Conservation (phyloP, 1,140 invertebrate genomes). For the Caenorhabditis elegans region WBcel235 BX284604.4:12737001-12737500, state of each 20-base stretch:
- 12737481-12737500: too few relatives aligned
- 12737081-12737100: not conserved
- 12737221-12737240: slow-evolving; percentile 17
- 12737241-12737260: slow-evolving; percentile 36
- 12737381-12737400: slow-evolving; percentile 27
- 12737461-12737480: too few relatives aligned
- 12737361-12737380: slow-evolving; percentile 3
- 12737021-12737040: slow-evolving; percentile 22
- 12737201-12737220: slow-evolving; percentile 12
- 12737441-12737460: not conserved
- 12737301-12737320: too few relatives aligned
- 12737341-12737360: slow-evolving; percentile 41
- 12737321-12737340: not conserved
- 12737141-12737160: not conserved
- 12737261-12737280: slow-evolving; percentile 36
- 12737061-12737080: slow-evolving; percentile 5
- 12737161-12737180: not conserved
- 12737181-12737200: not conserved
- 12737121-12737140: not conserved
- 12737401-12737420: slow-evolving; percentile 33
- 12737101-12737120: not conserved
- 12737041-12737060: not conserved
- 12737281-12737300: slow-evolving; percentile 31
- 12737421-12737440: slow-evolving; percentile 30
- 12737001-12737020: not conserved